Conservation (phyloP, 2,888 invertebrate species). For the Acrocyrtus sp. region DNA sequence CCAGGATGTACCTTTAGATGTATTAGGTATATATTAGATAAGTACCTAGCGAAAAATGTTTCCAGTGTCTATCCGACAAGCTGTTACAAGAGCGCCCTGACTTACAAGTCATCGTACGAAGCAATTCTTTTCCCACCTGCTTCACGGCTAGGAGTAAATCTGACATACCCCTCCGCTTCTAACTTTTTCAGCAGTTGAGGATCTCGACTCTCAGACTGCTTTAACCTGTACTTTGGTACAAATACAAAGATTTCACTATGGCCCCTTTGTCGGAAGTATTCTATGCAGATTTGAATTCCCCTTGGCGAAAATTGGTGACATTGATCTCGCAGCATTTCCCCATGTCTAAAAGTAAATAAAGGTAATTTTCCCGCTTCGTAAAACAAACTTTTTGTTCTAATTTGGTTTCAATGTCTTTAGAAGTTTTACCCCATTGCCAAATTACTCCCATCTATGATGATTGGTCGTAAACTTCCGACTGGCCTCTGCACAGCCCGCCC, state of each 20-base stretch:
- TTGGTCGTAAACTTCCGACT: slow-evolving; percentile 70
- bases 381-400: slow-evolving; percentile 2
- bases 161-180: slow-evolving; percentile 72
- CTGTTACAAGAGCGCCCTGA: not conserved
- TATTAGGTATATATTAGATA: no score
- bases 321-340: slow-evolving; percentile 9
- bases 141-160: slow-evolving; percentile 80
- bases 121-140: slow-evolving; percentile 72
- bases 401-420: slow-evolving; percentile 65
- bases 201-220: slow-evolving; percentile 68
- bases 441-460: slow-evolving; percentile 86
- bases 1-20: slow-evolving; percentile 82
- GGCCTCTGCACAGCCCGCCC: not conserved
- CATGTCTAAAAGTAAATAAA: slow-evolving; percentile 28
- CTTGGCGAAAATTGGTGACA: slow-evolving; percentile 74
- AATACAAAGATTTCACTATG: slow-evolving; percentile 79
- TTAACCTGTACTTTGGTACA: slow-evolving; percentile 76
- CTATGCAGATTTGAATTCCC: slow-evolving; percentile 80
- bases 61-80: no score
- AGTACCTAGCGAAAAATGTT: no score
- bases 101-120: slow-evolving; percentile 81
- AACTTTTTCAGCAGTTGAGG: slow-evolving; percentile 72
- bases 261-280: slow-evolving; percentile 78
- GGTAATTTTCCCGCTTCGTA: not conserved
- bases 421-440: slow-evolving; percentile 79